Evolutionary conservation across 2,113 vertebrate species (phyloP).

Genomic region (Pseudorectes ferrugineus): DNA sequence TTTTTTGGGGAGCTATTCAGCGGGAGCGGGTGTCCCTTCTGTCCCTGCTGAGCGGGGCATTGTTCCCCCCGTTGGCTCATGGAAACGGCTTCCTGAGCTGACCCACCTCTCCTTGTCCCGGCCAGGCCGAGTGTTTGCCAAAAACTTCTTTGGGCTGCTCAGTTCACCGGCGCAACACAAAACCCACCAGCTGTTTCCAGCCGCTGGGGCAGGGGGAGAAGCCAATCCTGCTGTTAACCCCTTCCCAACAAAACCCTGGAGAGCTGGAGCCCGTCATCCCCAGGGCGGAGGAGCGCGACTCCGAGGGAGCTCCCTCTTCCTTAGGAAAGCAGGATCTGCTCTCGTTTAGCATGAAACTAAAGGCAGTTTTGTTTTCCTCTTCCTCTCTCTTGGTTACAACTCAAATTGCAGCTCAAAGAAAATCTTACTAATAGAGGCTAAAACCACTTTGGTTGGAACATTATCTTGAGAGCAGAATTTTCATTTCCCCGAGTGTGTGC

Average conservation of each 20-base stretch:
- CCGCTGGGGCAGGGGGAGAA: conserved; percentile 19
- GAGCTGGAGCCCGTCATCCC: rapidly evolving
- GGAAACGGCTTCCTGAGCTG: conserved; percentile 81
- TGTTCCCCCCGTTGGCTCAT: conserved; percentile 79
- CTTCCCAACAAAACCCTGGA: neutral
- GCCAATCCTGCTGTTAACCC: conserved; percentile 29
- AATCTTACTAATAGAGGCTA: conserved; percentile 22
- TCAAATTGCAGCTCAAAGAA: conserved; percentile 7
- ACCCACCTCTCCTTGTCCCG: conserved; percentile 68
- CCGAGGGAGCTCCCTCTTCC: neutral
- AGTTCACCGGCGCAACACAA: conserved; percentile 65
- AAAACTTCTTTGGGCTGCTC: conserved; percentile 60
- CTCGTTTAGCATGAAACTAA: neutral
- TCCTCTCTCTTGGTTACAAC: neutral
- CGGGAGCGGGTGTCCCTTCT: conserved; percentile 70
- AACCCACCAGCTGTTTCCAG: conserved; percentile 80
- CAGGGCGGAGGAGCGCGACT: rapidly evolving
- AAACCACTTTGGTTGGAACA: neutral
- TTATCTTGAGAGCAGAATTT: conserved; percentile 26
- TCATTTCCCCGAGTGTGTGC: neutral
- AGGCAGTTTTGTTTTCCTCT: neutral
- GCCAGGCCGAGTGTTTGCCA: conserved; percentile 72
- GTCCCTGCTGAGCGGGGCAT: conserved; percentile 73
- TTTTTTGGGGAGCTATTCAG: conserved; percentile 73
- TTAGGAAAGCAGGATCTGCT: neutral